Evolutionary conservation across 2,797 vertebrate species (phyloP).

Genomic region (Enteromius anoplus): DNA sequence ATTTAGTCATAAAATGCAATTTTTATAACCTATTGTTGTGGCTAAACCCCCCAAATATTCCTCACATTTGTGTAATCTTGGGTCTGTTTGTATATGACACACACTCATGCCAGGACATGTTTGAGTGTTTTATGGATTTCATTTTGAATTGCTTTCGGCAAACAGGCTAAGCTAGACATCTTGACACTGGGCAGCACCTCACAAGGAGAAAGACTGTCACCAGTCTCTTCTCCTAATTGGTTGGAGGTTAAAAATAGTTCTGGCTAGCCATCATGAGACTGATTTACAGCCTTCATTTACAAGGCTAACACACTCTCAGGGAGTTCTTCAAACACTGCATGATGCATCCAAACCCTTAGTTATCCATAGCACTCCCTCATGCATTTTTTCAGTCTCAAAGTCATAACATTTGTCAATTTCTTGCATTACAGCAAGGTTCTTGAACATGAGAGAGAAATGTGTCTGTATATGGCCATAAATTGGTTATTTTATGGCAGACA

Average conservation of each 20-base stretch:
- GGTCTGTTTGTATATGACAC: background rate
- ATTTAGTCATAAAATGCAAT: background rate
- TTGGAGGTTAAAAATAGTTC: conserved; percentile 69
- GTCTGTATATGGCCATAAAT: background rate
- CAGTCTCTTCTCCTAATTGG: conserved; percentile 68
- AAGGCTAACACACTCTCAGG: conserved; percentile 66
- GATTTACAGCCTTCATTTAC: conserved; percentile 70
- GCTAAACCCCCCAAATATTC: background rate
- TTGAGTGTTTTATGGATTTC: conserved; percentile 27
- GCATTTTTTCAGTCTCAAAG: background rate
- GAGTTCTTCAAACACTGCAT: conserved; percentile 38
- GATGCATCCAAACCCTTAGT: conserved; percentile 20
- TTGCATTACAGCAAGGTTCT: no score
- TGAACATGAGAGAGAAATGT: background rate
- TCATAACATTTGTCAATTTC: background rate
- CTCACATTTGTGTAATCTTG: background rate
- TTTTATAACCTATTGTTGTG: background rate
- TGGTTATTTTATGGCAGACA: background rate
- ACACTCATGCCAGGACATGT: background rate
- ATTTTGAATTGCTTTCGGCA: conserved; percentile 3
- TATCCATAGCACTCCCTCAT: background rate
- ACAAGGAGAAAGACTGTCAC: conserved; percentile 37
- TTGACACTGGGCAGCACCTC: conserved; percentile 26
- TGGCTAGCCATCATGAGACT: conserved; percentile 62
- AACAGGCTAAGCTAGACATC: conserved; percentile 33